Conservation (phyloP, 1,140 invertebrate species). For the Hypsibius dujardini region DNA sequence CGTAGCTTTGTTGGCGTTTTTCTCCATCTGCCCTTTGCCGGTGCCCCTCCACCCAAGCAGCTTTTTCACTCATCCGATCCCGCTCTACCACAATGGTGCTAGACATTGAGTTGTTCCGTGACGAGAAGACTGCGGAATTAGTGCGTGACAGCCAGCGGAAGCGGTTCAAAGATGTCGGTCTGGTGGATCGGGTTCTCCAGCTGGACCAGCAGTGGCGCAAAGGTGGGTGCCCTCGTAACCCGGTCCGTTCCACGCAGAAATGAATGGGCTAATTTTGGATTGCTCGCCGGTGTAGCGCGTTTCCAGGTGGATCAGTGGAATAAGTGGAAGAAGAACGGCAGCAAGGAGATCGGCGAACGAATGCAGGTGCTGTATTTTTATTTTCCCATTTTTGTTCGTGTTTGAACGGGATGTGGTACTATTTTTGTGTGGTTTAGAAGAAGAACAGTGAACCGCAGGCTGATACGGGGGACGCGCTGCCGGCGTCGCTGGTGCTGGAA, state of each 20-base stretch:
- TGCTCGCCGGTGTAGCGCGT: slow-evolving; percentile 40
- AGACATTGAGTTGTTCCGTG: slow-evolving; percentile 88
- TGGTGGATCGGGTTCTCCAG: slow-evolving; percentile 79
- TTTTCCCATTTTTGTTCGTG: slow-evolving; percentile 18
- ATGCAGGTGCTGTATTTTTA: slow-evolving; percentile 53
- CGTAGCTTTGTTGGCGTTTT: no score
- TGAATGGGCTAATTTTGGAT: neutral
- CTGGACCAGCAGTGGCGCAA: slow-evolving; percentile 77
- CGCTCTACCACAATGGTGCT: slow-evolving; percentile 64
- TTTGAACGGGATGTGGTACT: neutral
- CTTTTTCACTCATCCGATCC: no score
- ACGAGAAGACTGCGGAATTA: slow-evolving; percentile 77
- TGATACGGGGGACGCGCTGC: no score
- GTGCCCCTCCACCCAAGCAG: no score
- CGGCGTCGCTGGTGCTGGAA: neutral
- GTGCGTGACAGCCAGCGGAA: slow-evolving; percentile 78
- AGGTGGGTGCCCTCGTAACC: slow-evolving; percentile 33
- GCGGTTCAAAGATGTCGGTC: slow-evolving; percentile 72
- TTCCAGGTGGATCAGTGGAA: slow-evolving; percentile 80
- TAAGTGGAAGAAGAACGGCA: slow-evolving; percentile 84
- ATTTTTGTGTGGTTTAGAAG: neutral
- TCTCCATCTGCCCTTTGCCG: no score
- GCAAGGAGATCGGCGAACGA: slow-evolving; percentile 88
- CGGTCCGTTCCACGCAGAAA: neutral
- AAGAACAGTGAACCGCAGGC: neutral